Conservation (phyloP, 2,797 vertebrate species). For the Tragelaphus eurycerus region DNA sequence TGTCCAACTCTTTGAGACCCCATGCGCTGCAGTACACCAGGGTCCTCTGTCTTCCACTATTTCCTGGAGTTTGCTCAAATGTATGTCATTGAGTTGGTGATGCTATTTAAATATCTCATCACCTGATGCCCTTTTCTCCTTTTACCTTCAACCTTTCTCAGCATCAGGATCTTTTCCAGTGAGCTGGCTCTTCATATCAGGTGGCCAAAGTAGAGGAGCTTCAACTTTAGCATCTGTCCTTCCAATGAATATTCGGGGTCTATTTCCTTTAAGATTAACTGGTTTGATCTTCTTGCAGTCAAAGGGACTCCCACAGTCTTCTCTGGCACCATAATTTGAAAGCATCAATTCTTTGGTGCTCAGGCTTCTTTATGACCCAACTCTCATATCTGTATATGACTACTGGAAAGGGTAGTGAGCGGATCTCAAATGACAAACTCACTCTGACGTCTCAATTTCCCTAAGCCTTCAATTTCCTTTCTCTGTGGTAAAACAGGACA, state of each 20-base stretch:
- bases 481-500: background rate
- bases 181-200: background rate
- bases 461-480: background rate
- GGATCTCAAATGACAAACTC: background rate
- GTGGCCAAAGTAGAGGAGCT: background rate
- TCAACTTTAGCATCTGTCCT: background rate
- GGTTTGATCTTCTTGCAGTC: background rate
- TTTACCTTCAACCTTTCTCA: background rate
- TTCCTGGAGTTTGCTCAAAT: background rate
- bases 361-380: background rate
- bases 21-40: background rate
- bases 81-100: background rate
- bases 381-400: background rate
- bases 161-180: background rate
- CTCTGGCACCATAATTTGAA: background rate
- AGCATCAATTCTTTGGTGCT: background rate
- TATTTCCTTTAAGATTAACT: background rate
- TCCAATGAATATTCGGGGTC: background rate
- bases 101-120: background rate
- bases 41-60: background rate
- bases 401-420: background rate
- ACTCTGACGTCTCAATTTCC: rapidly evolving
- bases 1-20: background rate
- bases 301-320: background rate
- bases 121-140: background rate